Percentiles rank a stretch among this genome's conserved stretches.
Conservation (phyloP, 2,888 invertebrate species). For the Spicauda simplicius region DNA sequence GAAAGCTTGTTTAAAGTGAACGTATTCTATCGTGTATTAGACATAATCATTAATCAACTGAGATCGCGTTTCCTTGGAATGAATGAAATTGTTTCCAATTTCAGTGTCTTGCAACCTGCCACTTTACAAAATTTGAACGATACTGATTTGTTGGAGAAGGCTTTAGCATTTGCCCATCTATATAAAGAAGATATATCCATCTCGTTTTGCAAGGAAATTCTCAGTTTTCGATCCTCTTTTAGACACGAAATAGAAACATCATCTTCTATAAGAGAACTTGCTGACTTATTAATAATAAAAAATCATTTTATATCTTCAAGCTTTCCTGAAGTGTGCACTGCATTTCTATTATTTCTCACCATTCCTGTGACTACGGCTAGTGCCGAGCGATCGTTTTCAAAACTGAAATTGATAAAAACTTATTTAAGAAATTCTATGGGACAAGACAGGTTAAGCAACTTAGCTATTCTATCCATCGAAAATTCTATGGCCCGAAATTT, state of each 20-base stretch:
- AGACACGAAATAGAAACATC: constrained; percentile 23
- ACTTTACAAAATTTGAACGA: constrained; percentile 39
- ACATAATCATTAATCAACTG: no score
- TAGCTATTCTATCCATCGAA: constrained; percentile 38
- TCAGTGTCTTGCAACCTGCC: constrained; percentile 40
- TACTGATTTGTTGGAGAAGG: constrained; percentile 37
- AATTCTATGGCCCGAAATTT: constrained; percentile 23
- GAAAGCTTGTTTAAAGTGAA: constrained; percentile 38
- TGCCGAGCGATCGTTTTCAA: constrained; percentile 28
- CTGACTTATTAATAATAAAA: constrained; percentile 30
- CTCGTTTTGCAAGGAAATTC: no score
- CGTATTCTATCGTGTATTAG: constrained; percentile 43
- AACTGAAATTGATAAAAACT: constrained; percentile 35
- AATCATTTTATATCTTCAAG: constrained; percentile 10
- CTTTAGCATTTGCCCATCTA: constrained; percentile 33
- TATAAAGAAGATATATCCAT: constrained; percentile 38
- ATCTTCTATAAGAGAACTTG: constrained; percentile 26
- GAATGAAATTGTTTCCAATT: constrained; percentile 37
- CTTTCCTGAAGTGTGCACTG: no score
- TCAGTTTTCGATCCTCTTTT: neutral
- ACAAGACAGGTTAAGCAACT: constrained; percentile 33
- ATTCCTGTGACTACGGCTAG: no score
- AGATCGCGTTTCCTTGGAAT: no score
- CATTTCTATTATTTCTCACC: neutral
- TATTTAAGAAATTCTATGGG: constrained; percentile 37